Conservation (phyloP, 2,113 vertebrate genomes). For the Carassius carassius region DNA sequence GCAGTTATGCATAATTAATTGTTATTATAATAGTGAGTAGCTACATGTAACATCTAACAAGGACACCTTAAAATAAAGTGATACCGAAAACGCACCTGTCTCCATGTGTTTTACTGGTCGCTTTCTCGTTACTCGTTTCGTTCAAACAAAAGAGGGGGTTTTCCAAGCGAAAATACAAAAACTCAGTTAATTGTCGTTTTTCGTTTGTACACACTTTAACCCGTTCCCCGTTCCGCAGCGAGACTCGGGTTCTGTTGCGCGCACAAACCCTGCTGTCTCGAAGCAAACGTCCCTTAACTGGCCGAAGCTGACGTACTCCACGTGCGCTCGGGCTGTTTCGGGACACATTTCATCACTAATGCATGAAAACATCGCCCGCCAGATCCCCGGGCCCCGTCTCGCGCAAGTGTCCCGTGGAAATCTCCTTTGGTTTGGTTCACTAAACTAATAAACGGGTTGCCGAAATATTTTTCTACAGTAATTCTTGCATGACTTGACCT, state of each 20-base stretch:
- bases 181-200: neutral
- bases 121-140: neutral
- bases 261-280: no score
- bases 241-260: no score
- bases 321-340: neutral
- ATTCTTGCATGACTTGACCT: constrained; percentile 62
- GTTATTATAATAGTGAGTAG: no score
- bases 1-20: no score
- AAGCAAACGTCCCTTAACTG: no score
- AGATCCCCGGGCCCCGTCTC: neutral
- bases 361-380: neutral
- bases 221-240: neutral
- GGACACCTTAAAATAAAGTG: no score
- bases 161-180: neutral
- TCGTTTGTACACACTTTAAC: neutral
- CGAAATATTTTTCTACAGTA: constrained; percentile 65
- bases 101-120: neutral
- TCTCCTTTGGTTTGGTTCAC: constrained; percentile 47
- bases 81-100: no score
- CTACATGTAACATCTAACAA: no score
- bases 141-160: constrained; percentile 51
- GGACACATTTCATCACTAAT: neutral
- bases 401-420: constrained; percentile 60
- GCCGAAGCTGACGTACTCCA: no score
- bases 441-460: constrained; percentile 52